phyloP scores from a whole-genome alignment of 2,888 invertebrate species.

The Dryobotodes eremita region DNA sequence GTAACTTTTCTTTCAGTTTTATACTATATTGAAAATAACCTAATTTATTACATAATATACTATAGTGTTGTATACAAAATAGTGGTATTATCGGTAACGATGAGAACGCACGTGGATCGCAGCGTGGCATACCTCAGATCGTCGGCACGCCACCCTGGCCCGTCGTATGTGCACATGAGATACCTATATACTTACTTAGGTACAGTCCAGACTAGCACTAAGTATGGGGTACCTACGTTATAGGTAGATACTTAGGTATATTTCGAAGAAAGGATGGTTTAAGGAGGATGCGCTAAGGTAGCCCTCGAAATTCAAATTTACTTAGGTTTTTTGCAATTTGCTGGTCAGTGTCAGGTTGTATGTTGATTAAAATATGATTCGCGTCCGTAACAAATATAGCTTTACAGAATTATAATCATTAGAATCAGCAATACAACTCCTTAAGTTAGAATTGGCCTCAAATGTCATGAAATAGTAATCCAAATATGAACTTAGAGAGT shows the following conservation, averaged over 20 bases:
- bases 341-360: too few species aligned
- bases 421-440: too few species aligned
- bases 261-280: slow-evolving; percentile 17
- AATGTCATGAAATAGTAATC: too few species aligned
- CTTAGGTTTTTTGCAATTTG: too few species aligned
- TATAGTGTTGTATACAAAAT: slow-evolving; percentile 21
- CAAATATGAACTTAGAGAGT: too few species aligned
- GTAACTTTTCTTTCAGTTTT: neutral
- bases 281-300: too few species aligned
- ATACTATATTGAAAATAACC: neutral
- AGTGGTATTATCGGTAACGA: slow-evolving; percentile 18
- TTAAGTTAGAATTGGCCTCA: too few species aligned
- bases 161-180: slow-evolving; percentile 54
- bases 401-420: too few species aligned
- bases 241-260: neutral
- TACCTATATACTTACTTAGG: slow-evolving; percentile 16
- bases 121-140: slow-evolving; percentile 68
- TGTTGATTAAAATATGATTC: too few species aligned
- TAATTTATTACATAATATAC: neutral
- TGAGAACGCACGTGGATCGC: slow-evolving; percentile 56
- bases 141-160: slow-evolving; percentile 58
- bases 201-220: neutral
- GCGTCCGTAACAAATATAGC: too few species aligned
- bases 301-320: too few species aligned
- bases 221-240: too few species aligned